Evolutionary conservation across 2,888 invertebrate genomes (phyloP), one percentile per base, ranked within the genome.

Genomic region (Eristalinus sepulchralis): DNA sequence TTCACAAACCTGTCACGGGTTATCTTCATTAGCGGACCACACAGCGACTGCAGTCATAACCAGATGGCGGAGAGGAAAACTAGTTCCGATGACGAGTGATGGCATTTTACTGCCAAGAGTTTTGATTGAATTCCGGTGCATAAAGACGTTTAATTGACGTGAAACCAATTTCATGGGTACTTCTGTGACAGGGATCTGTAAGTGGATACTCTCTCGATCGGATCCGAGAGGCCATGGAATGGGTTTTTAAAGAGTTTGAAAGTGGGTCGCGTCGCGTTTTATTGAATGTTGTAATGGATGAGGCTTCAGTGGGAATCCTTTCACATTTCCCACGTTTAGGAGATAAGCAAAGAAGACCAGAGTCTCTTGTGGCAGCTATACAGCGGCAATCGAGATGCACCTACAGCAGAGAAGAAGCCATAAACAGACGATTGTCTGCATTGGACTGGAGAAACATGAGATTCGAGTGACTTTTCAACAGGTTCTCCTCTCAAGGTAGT

Each of bases 1-100:
- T 62, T 62, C 62, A 62, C 33, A 62, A 62, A 62, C 62, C 62
- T 62, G 62, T 62, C 62, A 62, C n/a, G 62, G 62, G 17, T 33
- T 33, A 62, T 62, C 62, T 62, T 62, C 62, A 62, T 62, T 62
- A 62, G 33, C n/a, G 27, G 59, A 47, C 47, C 47, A 47, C 47
- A 47, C 47, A 47, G 47, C 47, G 17, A 17, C 47, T 47, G 1
- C 47, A 17, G 17, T 47, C 47, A 47, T 47, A 47, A 47, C 47
- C 17, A 17, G 17, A 47, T 47, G 47, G 17, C 47, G 17, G 13
- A 6, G 13, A 20, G 17, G 17, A 47, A 17, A 47, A 47, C 47
- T 47, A 47, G 47, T 47, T 17, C 17, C 47, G 17, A 0, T 47
- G 47, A 47, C n/a, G 47, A 47, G 47, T 47, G 47, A 47, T 17